phyloP scores from a whole-genome alignment of 2,888 invertebrate species.

The Heteromurus nitidus region DNA sequence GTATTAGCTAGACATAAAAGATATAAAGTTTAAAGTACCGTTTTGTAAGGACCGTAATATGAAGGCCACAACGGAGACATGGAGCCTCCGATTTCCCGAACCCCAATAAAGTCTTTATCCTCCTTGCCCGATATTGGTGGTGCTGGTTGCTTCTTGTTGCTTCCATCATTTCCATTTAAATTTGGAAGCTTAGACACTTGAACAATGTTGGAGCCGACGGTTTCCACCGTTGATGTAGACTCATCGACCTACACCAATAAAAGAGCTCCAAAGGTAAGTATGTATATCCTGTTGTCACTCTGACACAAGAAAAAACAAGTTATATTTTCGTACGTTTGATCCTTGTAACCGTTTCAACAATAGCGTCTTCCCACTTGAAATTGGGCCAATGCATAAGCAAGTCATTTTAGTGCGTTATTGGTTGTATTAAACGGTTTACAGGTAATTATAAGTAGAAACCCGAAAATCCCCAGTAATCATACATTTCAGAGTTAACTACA shows the following conservation, averaged over 20 bases:
- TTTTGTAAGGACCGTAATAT: conserved; percentile 78
- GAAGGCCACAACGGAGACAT: conserved; percentile 89
- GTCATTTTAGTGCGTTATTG: conserved; percentile 74
- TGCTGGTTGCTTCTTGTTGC: conserved; percentile 69
- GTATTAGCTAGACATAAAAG: too few relatives aligned
- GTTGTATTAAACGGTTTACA: too few relatives aligned
- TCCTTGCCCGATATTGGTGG: conserved; percentile 74
- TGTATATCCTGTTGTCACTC: neutral
- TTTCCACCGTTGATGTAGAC: conserved; percentile 86
- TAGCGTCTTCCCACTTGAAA: conserved; percentile 88
- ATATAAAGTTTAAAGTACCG: conserved; percentile 60
- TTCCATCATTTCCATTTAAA: conserved; percentile 70
- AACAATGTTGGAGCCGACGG: conserved; percentile 86
- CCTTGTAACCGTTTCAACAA: conserved; percentile 85
- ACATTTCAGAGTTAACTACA: too few relatives aligned
- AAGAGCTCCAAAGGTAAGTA: conserved; percentile 10
- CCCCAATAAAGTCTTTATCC: conserved; percentile 77
- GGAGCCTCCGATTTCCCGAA: conserved; percentile 87
- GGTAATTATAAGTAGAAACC: too few relatives aligned
- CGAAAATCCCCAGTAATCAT: too few relatives aligned
- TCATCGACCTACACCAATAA: conserved; percentile 79
- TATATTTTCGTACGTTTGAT: conserved; percentile 74
- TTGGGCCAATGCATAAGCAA: conserved; percentile 85
- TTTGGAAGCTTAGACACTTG: conserved; percentile 77
- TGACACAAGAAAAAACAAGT: neutral